Conservation (phyloP, 2,888 invertebrate species). For the Cephalotes varians region DNA sequence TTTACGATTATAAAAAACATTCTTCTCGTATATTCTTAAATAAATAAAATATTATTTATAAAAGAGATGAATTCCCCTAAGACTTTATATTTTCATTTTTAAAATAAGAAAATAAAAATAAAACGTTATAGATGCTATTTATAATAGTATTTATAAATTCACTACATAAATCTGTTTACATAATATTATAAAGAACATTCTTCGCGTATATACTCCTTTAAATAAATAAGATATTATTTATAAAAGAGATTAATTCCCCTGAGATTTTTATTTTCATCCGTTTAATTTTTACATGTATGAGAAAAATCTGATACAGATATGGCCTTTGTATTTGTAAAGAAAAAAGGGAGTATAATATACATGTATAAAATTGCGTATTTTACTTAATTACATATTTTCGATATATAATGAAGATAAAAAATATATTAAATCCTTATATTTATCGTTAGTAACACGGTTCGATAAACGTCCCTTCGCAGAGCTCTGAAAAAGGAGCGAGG, state of each 20-base stretch:
- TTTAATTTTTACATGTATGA: not conserved
- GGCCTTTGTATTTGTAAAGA: not conserved
- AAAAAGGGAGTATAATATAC: not conserved
- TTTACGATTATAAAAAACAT: not conserved
- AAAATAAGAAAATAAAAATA: not conserved
- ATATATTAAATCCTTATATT: constrained; percentile 14
- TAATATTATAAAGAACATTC: not conserved
- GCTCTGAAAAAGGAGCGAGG: not conserved
- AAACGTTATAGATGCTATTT: too few species aligned
- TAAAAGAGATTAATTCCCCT: not conserved
- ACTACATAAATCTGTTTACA: not conserved
- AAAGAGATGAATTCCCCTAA: not conserved
- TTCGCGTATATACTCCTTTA: not conserved
- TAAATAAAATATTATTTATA: not conserved
- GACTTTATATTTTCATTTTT: constrained; percentile 12
- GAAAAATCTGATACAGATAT: not conserved
- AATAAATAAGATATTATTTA: not conserved
- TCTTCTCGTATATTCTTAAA: not conserved
- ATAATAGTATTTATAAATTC: not conserved
- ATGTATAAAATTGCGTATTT: not conserved
- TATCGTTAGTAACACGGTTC: not conserved
- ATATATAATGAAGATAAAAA: not conserved
- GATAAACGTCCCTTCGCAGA: not conserved
- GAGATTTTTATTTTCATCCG: constrained; percentile 7
- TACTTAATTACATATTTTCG: not conserved